Evolutionary conservation across 2,797 vertebrate species (phyloP).

Genomic region (Melopsittacus undulatus): DNA sequence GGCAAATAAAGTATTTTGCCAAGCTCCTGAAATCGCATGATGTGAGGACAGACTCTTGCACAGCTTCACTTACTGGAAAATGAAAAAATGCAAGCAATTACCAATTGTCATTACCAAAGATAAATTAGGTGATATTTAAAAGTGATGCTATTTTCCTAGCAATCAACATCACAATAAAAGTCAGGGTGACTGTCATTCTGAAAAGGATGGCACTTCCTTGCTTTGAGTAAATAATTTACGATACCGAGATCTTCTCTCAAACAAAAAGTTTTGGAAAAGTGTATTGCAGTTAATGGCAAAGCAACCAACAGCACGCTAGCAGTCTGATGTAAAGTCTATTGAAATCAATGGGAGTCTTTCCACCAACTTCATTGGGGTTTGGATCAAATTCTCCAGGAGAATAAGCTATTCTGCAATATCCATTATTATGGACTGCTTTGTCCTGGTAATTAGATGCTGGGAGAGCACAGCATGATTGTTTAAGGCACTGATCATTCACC

Average conservation of each 20-base stretch:
- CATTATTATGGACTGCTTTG: constrained; percentile 53
- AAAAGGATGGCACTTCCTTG: background rate
- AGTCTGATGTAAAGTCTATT: constrained; percentile 46
- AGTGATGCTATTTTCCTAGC: background rate
- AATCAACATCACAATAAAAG: background rate
- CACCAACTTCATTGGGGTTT: constrained; percentile 52
- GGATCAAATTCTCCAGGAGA: constrained; percentile 58
- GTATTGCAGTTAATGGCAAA: background rate
- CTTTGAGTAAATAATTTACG: background rate
- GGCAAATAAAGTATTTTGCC: constrained; percentile 60
- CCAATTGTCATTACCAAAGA: background rate
- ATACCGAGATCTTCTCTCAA: background rate
- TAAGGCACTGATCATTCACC: constrained; percentile 61
- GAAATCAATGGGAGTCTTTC: constrained; percentile 62
- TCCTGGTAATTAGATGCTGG: constrained; percentile 60
- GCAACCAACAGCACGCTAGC: background rate
- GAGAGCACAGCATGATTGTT: background rate
- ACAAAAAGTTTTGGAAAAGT: background rate
- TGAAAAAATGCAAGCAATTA: background rate
- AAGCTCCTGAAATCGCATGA: constrained; percentile 15
- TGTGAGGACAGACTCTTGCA: background rate
- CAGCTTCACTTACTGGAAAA: constrained; percentile 1
- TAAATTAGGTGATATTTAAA: background rate
- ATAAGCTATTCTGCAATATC: constrained; percentile 60
- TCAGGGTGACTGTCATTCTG: background rate